Conservation (phyloP, 2,113 vertebrate genomes). For the Corvus moneduloides region DNA sequence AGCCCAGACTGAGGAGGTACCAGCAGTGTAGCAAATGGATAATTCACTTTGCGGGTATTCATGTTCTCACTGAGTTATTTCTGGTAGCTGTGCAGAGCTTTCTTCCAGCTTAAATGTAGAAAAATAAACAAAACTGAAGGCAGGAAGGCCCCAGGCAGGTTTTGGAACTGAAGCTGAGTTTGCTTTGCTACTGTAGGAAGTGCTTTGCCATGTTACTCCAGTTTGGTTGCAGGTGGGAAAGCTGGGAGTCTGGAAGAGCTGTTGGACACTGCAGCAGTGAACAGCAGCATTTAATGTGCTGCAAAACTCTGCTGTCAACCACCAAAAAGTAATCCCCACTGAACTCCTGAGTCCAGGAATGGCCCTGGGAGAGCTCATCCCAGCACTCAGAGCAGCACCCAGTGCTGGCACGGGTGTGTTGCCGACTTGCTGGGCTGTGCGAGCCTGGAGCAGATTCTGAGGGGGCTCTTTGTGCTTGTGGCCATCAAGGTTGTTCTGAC, state of each 20-base stretch:
- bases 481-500: accelerated
- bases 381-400: not conserved
- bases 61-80: not conserved
- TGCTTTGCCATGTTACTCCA: not conserved
- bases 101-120: not conserved
- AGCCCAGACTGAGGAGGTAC: not conserved
- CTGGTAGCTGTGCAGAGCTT: not conserved
- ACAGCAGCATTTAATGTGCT: not conserved
- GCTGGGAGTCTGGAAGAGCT: not conserved
- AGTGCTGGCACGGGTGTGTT: not conserved
- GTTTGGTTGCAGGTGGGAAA: not conserved
- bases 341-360: not conserved
- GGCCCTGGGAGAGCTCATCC: not conserved
- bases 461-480: not conserved
- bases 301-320: not conserved
- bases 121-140: not conserved
- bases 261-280: not conserved
- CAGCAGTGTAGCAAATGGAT: not conserved
- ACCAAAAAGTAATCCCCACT: not conserved
- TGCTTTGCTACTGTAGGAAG: not conserved
- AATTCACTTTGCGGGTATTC: not conserved
- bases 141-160: not conserved
- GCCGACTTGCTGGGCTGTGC: accelerated
- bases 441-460: not conserved
- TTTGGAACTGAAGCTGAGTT: not conserved